Percentiles rank a stretch among this genome's conserved stretches.
phyloP scores from a whole-genome alignment of 2,888 invertebrate genomes.

The Dryadula phaetusa region DNA sequence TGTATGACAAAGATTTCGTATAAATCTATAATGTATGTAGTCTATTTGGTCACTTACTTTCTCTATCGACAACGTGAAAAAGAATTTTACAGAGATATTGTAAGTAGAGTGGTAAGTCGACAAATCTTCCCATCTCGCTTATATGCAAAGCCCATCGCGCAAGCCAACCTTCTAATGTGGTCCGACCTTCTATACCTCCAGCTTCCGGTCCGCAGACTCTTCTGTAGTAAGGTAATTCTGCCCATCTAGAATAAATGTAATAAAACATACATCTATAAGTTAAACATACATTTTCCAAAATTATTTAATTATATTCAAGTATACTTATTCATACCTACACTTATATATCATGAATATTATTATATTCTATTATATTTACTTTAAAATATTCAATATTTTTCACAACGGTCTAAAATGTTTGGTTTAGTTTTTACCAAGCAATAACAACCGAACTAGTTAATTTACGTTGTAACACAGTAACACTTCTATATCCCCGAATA shows the following conservation, averaged over 20 bases:
- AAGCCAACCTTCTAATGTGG: conserved; percentile 88
- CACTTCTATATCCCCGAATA: background rate
- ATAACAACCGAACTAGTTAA: background rate
- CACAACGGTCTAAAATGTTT: no score
- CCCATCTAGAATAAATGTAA: conserved; percentile 58
- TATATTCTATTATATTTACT: no score
- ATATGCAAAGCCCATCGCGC: conserved; percentile 87
- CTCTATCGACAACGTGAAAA: conserved; percentile 88
- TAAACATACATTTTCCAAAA: no score
- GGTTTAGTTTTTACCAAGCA: background rate
- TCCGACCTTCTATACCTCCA: conserved; percentile 74
- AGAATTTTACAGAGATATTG: conserved; percentile 89
- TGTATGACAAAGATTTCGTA: background rate
- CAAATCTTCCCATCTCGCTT: conserved; percentile 74
- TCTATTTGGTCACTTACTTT: conserved; percentile 74
- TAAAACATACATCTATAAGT: background rate
- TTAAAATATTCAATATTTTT: no score
- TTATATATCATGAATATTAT: no score
- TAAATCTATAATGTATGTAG: background rate
- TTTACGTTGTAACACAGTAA: background rate
- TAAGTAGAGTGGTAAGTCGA: conserved; percentile 89
- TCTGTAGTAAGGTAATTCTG: conserved; percentile 75
- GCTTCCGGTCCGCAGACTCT: conserved; percentile 76
- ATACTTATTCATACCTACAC: no score
- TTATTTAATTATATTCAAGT: no score